Evolutionary conservation across 2,888 invertebrate genomes (phyloP), one percentile per base, ranked within the genome.

Genomic region (Deladenus siricidicola): DNA sequence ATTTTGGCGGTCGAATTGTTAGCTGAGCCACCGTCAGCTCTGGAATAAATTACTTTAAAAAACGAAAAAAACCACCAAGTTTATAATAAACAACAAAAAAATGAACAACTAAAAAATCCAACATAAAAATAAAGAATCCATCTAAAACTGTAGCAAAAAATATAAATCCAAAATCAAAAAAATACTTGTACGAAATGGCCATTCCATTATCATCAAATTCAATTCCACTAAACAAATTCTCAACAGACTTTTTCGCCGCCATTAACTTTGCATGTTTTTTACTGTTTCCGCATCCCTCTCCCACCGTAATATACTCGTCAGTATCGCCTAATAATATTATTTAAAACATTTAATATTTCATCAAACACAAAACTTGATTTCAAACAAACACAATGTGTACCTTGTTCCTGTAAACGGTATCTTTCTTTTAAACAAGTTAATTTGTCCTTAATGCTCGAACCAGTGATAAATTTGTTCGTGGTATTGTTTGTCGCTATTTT

Each of bases 261-360:
- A 90, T 89, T 0, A 89, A 86, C 83, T 96, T 96, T 29, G 96
- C 96, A 80, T 88, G 87, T 70, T 93, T 90, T 81, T 98, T 98
- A 81, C 90, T 92, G 60, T 89, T 88, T 10, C 94, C 96, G 80
- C 86, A 88, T 0, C 96, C 96, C 39, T 87, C 86, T 4, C 94
- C 94, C 82, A 96, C 93, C 79, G 66, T 54, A 23, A 74, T 62
- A 24, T 62, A 58, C 44, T 89, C 87, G 84, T 92, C 87, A 70
- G 87, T 34, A 3, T 42, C 19, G n/a, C 21, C 29, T 24, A n/a
- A n/a, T n/a, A n/a, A n/a, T n/a, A n/a, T n/a, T n/a, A n/a, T n/a
- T n/a, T n/a, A n/a, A n/a, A n/a, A n/a, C n/a, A n/a, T n/a, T n/a
- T n/a, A n/a, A n/a, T n/a, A n/a, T n/a, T n/a, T n/a, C n/a, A n/a